Evolutionary conservation across 2,113 vertebrate species (phyloP).

Genomic region (Cebus imitator): DNA sequence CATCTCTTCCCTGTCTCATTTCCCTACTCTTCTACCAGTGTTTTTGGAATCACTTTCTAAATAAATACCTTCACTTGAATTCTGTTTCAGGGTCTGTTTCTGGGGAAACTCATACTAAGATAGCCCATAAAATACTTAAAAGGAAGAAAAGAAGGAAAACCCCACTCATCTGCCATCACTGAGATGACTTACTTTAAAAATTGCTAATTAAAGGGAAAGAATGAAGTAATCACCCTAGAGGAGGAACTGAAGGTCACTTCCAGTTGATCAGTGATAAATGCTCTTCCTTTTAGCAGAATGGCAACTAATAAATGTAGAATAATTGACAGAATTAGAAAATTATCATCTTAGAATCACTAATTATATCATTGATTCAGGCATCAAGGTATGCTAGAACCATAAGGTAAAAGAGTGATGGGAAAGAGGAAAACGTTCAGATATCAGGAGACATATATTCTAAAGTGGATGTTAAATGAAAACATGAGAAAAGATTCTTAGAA

Average conservation of each 20-base stretch:
- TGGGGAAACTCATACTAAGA: neutral
- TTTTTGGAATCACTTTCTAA: neutral
- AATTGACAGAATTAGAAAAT: conserved; percentile 32
- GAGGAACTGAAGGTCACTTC: neutral
- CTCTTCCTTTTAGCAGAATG: conserved; percentile 10
- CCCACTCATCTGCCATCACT: neutral
- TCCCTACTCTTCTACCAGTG: neutral
- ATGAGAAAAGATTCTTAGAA: conserved; percentile 19
- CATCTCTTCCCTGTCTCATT: neutral
- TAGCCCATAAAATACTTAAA: neutral
- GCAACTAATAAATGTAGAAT: conserved; percentile 2
- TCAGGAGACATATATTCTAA: neutral
- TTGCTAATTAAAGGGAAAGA: conserved; percentile 39
- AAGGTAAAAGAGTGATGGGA: neutral
- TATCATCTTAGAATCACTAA: neutral
- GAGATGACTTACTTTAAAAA: conserved; percentile 26
- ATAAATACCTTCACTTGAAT: neutral
- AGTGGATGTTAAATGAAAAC: conserved; percentile 43
- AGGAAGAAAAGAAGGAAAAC: neutral
- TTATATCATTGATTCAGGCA: neutral
- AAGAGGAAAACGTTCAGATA: neutral
- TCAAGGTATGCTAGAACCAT: neutral
- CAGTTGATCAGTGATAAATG: conserved; percentile 23
- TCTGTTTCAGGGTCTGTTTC: neutral
- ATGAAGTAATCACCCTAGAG: conserved; percentile 8